A percentile compares a stretch with the other conserved stretches of the same genome.
phyloP scores from a whole-genome alignment of 2,113 vertebrate genomes.

The Mus spicilegus region DNA sequence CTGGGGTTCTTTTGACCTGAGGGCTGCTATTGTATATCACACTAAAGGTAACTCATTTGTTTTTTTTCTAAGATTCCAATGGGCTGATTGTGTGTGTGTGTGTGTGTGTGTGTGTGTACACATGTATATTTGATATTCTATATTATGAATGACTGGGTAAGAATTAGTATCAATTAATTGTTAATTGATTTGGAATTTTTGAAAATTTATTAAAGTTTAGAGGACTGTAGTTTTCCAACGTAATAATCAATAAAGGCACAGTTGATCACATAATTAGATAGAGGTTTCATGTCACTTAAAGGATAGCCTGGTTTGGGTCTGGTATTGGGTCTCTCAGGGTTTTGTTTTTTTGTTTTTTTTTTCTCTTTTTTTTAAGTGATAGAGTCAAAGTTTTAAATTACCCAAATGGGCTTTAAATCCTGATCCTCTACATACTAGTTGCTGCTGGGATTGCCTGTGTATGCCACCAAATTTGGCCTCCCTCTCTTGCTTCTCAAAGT shows the following conservation, averaged over 20 bases:
- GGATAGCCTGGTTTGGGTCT: neutral
- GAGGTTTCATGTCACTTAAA: neutral
- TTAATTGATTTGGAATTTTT: slow-evolving; percentile 28
- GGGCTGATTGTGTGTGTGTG: neutral
- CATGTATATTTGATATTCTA: neutral
- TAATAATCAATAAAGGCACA: neutral
- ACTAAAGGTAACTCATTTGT: slow-evolving; percentile 94
- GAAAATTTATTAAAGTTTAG: slow-evolving; percentile 35
- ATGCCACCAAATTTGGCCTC: neutral
- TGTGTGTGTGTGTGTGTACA: no score
- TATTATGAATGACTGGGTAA: slow-evolving; percentile 30
- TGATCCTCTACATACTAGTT: neutral
- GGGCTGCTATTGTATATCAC: slow-evolving; percentile 98
- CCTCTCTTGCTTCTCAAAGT: neutral
- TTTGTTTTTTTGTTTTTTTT: no score
- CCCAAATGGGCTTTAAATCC: neutral
- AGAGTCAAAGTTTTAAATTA: neutral
- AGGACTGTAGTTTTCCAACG: slow-evolving; percentile 19
- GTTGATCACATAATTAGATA: slow-evolving; percentile 9
- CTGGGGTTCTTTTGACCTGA: slow-evolving; percentile 95
- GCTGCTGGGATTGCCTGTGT: neutral
- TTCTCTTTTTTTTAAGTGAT: neutral
- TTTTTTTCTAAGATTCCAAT: slow-evolving; percentile 67
- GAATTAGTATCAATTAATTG: neutral
- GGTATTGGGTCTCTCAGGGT: neutral